Conservation (phyloP, 2,113 vertebrate species). For the Mugil cephalus region DNA sequence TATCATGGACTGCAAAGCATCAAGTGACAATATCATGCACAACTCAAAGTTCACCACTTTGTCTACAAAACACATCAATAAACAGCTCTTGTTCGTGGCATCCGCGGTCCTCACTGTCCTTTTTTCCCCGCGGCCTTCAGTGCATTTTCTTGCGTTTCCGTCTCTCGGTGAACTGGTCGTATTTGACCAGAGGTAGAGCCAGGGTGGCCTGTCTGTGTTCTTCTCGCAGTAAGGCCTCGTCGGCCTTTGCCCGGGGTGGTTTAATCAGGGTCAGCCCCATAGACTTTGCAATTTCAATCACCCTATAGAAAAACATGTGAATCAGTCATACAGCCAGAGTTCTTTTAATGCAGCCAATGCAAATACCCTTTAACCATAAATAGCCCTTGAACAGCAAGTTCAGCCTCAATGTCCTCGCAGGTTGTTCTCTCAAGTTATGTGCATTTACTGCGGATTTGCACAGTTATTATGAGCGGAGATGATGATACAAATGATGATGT, state of each 20-base stretch:
- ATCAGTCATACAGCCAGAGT: neutral
- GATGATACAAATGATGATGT: too few species aligned
- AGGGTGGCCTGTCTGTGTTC: slow-evolving; percentile 86
- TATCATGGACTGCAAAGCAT: slow-evolving; percentile 29
- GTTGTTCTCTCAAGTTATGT: too few species aligned
- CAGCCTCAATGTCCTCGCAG: too few species aligned
- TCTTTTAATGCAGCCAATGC: neutral
- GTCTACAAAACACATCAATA: slow-evolving; percentile 60
- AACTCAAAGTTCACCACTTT: slow-evolving; percentile 49
- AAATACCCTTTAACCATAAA: too few species aligned
- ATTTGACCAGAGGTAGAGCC: slow-evolving; percentile 86
- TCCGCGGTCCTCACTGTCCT: slow-evolving; percentile 16
- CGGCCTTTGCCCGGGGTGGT: slow-evolving; percentile 45
- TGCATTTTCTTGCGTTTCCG: slow-evolving; percentile 87
- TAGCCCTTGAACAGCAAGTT: too few species aligned
- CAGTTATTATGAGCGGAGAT: too few species aligned
- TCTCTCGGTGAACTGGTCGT: slow-evolving; percentile 63
- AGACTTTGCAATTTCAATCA: slow-evolving; percentile 90
- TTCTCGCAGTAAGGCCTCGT: slow-evolving; percentile 40
- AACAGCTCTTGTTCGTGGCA: slow-evolving; percentile 45
- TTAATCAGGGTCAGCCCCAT: slow-evolving; percentile 89
- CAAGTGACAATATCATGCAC: slow-evolving; percentile 5
- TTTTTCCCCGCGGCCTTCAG: slow-evolving; percentile 16
- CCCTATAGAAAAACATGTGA: slow-evolving; percentile 63
- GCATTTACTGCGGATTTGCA: too few species aligned